Percentiles rank a stretch among this genome's conserved stretches.
Conservation (phyloP, 2,888 invertebrate species). For the Drosophila percnosoma region DNA sequence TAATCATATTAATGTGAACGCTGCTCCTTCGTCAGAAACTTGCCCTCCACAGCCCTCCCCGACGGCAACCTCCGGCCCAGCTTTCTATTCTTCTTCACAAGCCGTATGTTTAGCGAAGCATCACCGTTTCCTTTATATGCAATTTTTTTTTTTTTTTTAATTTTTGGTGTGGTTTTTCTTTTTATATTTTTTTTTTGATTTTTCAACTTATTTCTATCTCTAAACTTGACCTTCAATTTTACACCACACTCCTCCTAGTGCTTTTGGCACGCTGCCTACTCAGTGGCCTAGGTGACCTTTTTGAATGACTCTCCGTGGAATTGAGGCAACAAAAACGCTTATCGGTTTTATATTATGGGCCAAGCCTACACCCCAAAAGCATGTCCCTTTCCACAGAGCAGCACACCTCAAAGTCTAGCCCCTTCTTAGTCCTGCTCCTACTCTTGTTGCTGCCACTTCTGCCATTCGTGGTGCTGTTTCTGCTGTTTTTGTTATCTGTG, state of each 20-base stretch:
- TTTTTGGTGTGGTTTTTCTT: background rate
- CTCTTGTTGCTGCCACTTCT: background rate
- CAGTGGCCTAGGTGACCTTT: conserved; percentile 68
- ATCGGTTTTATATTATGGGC: conserved; percentile 74
- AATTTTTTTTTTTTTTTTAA: conserved; percentile 13
- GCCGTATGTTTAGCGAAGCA: conserved; percentile 55
- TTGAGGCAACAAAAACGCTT: conserved; percentile 59
- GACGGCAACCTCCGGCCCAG: background rate
- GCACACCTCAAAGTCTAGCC: conserved; percentile 39
- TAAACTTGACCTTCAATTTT: conserved; percentile 72
- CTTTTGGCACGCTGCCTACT: conserved; percentile 5
- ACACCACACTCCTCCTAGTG: background rate
- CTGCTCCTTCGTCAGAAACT: conserved; percentile 22
- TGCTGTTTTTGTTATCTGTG: conserved; percentile 42
- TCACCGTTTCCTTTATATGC: conserved; percentile 57
- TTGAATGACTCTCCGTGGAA: conserved; percentile 74
- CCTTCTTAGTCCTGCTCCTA: background rate
- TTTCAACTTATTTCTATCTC: conserved; percentile 39
- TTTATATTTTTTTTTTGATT: conserved; percentile 13
- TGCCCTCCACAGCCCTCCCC: background rate
- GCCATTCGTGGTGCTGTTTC: background rate
- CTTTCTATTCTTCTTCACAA: background rate
- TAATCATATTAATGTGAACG: conserved; percentile 72
- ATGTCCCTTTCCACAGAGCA: conserved; percentile 8
- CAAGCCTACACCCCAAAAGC: conserved; percentile 24